Percentiles rank a stretch among this genome's conserved stretches.
Evolutionary conservation across 2,888 invertebrate genomes (phyloP).

Genomic region (Taenaris catops): DNA sequence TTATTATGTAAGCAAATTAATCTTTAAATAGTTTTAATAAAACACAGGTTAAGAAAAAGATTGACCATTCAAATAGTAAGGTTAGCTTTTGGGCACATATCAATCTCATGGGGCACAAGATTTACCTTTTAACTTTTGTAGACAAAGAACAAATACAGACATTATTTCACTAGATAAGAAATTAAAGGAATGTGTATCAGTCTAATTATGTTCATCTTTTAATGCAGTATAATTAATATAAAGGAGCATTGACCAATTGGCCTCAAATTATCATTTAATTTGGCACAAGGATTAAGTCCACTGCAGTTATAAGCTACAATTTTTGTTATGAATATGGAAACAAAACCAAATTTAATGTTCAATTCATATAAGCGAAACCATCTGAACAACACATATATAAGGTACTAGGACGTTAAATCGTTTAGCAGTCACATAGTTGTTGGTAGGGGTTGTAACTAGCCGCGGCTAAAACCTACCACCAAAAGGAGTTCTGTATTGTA

Average conservation of each 20-base stretch:
- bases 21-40: slow-evolving; percentile 23
- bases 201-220: slow-evolving; percentile 13
- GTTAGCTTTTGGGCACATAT: slow-evolving; percentile 17
- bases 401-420: too few species aligned
- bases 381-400: too few species aligned
- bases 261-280: slow-evolving; percentile 15
- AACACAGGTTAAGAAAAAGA: slow-evolving; percentile 16
- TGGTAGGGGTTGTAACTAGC: too few species aligned
- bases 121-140: slow-evolving; percentile 2
- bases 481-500: too few species aligned
- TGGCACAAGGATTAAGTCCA: slow-evolving; percentile 22
- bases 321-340: not conserved
- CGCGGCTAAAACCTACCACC: too few species aligned
- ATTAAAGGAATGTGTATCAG: slow-evolving; percentile 23
- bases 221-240: slow-evolving; percentile 10
- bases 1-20: slow-evolving; percentile 27
- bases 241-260: not conserved
- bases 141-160: slow-evolving; percentile 5
- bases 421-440: too few species aligned
- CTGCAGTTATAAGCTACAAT: slow-evolving; percentile 5
- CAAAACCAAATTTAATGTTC: slow-evolving; percentile 4
- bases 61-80: slow-evolving; percentile 10
- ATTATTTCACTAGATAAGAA: slow-evolving; percentile 13
- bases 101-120: slow-evolving; percentile 6
- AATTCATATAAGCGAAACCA: slow-evolving; percentile 5